Evolutionary conservation across 2,888 invertebrate genomes (phyloP).

Genomic region (Mantis religiosa): DNA sequence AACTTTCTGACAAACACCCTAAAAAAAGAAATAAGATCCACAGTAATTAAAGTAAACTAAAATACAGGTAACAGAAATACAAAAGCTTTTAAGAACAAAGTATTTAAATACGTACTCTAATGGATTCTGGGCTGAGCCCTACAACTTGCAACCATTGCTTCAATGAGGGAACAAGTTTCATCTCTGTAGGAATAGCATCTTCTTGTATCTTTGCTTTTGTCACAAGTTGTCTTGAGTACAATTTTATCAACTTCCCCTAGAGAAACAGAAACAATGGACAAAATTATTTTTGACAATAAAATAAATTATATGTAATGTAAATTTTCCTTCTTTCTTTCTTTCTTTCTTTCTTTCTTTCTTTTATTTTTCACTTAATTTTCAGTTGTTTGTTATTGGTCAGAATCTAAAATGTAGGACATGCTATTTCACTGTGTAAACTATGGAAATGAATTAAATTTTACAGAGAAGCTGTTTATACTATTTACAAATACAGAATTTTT

Average conservation of each 20-base stretch:
- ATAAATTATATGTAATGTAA: neutral
- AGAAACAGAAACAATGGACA: constrained; percentile 35
- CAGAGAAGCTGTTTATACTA: no score
- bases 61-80: no score
- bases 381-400: no score
- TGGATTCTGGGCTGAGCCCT: constrained; percentile 69
- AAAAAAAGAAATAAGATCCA: constrained; percentile 33
- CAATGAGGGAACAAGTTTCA: constrained; percentile 73
- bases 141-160: constrained; percentile 91
- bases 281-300: neutral
- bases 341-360: no score
- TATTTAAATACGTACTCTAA: constrained; percentile 52
- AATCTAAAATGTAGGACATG: no score
- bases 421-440: no score
- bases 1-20: constrained; percentile 69
- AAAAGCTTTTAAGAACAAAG: neutral
- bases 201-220: constrained; percentile 76
- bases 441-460: no score
- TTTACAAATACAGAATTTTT: no score
- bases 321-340: no score
- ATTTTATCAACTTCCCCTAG: constrained; percentile 88
- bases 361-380: no score
- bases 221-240: constrained; percentile 86
- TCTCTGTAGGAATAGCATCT: constrained; percentile 55
- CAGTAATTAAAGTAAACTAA: neutral